Base-by-base conservation (phyloP, 2,888 invertebrate species). In the Panzeria rudis region DNA sequence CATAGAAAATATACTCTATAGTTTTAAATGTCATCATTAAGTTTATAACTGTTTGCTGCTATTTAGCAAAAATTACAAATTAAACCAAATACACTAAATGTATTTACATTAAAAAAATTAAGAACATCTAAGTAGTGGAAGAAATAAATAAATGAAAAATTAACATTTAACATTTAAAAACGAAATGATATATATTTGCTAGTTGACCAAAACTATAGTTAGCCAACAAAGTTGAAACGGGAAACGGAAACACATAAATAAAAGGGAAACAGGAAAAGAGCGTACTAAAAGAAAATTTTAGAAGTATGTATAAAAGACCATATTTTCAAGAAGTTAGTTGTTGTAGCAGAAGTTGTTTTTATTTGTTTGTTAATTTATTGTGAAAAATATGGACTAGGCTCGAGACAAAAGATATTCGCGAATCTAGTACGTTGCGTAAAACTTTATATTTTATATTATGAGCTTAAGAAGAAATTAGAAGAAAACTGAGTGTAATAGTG, bases 361-460 rank as follows among this genome's bases (percentile, higher is more conserved):
- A 20, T 7, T 52, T 2, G 78, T 61, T 64, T 23, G 20, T 15
- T 13, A 13, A 54, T 47, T 54, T 25, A 80, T 71, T 81, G 54
- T 86, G 84, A 84, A 86, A 82, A 83, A 86, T 83, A 86, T 87
- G 86, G 87, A 86, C 86, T 86, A 87, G 80, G 84, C 83, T 75
- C 87, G 87, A 87, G 87, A 87, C 87, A 87, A 87, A 87, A 87
- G 87, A 87, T 87, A 87, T 86, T 87, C 87, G 87, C 87, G 82
- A 87, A 87, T 87, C 87, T 82, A 87, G 86, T 73, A 86, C 87
- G 87, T 86, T 87, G 87, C 87, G 87, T 83, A 72, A 54, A 52
- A 75, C 50, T 72, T 32, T 32, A 17, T 64, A 73, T 44, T 54
- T 8, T 5, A 50, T 20, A 76, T 20, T 59, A 38, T 66, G 44